A percentile compares a stretch with the other conserved stretches of the same genome.
Evolutionary conservation across 1,140 invertebrate species (phyloP).

Genomic region (Drosophila asahinai): DNA sequence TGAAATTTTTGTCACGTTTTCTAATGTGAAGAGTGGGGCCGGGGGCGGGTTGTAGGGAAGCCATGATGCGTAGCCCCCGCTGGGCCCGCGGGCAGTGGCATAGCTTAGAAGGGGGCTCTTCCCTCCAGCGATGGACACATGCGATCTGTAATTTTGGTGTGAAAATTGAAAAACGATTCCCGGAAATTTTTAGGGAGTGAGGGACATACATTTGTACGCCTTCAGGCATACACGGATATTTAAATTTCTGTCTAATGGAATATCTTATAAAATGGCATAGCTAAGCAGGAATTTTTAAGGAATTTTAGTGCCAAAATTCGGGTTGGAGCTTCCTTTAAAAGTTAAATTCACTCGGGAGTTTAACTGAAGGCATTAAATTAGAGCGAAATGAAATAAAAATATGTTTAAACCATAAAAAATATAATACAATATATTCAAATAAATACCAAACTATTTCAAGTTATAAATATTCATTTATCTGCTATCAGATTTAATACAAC

Average conservation of each 20-base stretch:
- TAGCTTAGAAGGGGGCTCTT: neutral
- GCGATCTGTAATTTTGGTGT: conserved; percentile 22
- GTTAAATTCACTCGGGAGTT: too few relatives aligned
- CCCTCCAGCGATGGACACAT: neutral
- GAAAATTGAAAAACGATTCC: conserved; percentile 50
- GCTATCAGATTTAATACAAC: neutral
- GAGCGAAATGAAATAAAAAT: neutral
- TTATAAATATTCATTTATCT: too few relatives aligned
- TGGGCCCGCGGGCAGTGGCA: conserved; percentile 55
- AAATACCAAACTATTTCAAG: neutral
- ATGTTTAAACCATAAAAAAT: neutral
- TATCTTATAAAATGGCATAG: neutral
- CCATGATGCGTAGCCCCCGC: conserved; percentile 41
- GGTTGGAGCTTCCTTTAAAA: too few relatives aligned
- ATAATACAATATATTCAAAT: neutral
- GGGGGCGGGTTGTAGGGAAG: conserved; percentile 3
- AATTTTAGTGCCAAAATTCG: too few relatives aligned
- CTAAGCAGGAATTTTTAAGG: neutral
- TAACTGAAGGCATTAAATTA: too few relatives aligned
- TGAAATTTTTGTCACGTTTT: conserved; percentile 83
- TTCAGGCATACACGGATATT: neutral
- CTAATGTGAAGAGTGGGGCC: conserved; percentile 56
- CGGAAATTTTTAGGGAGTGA: neutral
- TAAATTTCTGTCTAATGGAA: conserved; percentile 14
- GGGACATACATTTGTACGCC: conserved; percentile 4